These are phyloP conservation scores for Bugulina stolonifera DNA, from an alignment of 2,888 invertebrate species.

Conservation along the genomic window DNA sequence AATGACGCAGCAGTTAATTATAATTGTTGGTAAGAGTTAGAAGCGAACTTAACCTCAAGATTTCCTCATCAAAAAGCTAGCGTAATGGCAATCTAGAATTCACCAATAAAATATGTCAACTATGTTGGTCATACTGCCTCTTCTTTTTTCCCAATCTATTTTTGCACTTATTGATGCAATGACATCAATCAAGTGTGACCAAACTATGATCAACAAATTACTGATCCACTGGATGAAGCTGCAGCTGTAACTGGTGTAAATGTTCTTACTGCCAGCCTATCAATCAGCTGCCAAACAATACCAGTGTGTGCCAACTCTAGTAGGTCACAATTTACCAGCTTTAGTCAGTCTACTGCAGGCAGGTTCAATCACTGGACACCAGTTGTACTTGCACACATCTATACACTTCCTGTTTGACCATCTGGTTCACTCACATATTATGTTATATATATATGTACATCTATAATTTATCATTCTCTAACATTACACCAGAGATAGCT, in stretches of 20 bases:
- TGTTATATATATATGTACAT: no score
- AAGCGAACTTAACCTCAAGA: neutral
- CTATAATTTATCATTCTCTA: no score
- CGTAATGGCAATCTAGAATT: neutral
- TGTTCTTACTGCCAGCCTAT: neutral
- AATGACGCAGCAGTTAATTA: neutral
- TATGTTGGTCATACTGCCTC: neutral
- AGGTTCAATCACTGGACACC: no score
- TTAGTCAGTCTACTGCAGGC: neutral
- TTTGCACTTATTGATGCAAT: neutral
- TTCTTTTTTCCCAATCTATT: neutral
- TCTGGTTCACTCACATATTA: no score
- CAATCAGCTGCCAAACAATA: conserved; percentile 17
- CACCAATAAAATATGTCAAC: neutral
- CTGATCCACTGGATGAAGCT: neutral
- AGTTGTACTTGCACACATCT: no score
- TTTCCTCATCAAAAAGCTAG: conserved; percentile 16
- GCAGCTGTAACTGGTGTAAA: neutral
- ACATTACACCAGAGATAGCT: no score
- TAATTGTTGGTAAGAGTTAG: no score
- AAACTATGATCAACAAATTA: conserved; percentile 21
- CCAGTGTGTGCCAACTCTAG: neutral
- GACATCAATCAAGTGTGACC: conserved; percentile 26
- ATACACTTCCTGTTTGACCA: no score
- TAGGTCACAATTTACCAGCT: conserved; percentile 2